phyloP scores from a whole-genome alignment of 2,113 vertebrate species.

The Apaloderma vittatum region DNA sequence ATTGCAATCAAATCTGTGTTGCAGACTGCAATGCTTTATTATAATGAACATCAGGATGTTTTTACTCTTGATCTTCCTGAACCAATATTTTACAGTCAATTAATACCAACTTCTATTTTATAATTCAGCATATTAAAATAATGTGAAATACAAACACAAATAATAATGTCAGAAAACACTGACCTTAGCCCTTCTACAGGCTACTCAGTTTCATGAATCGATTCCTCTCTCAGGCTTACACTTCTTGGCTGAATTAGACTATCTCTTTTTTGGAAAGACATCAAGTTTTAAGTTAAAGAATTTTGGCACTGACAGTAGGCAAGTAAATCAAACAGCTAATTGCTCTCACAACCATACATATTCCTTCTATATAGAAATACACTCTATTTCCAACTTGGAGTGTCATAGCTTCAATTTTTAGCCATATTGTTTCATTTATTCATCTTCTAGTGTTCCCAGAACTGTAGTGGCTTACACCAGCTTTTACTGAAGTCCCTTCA shows the following conservation, averaged over 20 bases:
- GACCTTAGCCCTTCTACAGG: not conserved
- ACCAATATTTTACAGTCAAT: not conserved
- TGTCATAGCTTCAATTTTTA: not conserved
- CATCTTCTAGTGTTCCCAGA: not conserved
- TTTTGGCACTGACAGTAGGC: not conserved
- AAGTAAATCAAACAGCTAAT: slow-evolving; percentile 17
- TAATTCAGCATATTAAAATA: not conserved
- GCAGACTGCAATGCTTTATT: slow-evolving; percentile 55
- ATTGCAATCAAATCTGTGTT: slow-evolving; percentile 62
- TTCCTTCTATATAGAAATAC: not conserved
- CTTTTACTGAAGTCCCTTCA: not conserved
- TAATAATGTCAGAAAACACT: not conserved
- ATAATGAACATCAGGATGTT: not conserved
- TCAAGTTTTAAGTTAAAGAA: slow-evolving; percentile 6
- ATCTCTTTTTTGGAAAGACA: slow-evolving; percentile 6
- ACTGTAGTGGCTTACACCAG: not conserved
- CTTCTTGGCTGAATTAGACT: not conserved
- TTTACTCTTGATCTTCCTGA: slow-evolving; percentile 61
- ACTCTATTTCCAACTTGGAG: not conserved
- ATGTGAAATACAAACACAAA: not conserved
- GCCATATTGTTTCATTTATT: not conserved
- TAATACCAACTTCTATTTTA: not conserved
- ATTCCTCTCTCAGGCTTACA: not conserved
- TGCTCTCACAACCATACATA: not conserved
- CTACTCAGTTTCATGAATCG: not conserved